A percentile compares a stretch with the other conserved stretches of the same genome.
phyloP scores from a whole-genome alignment of 2,888 invertebrate species.

The Amphiduros pacificus region DNA sequence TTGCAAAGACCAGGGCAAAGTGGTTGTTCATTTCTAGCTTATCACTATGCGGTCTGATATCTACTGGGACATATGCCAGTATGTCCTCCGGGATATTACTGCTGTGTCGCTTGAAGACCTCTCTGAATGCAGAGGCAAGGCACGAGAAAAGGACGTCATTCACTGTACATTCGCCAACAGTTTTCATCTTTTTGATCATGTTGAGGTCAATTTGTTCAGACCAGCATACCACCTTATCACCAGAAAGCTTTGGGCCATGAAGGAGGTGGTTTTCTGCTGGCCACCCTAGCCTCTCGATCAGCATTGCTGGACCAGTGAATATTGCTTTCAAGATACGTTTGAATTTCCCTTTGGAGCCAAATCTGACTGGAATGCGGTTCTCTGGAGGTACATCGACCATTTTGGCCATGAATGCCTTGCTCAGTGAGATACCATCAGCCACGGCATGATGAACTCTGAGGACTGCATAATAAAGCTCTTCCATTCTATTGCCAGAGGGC shows the following conservation, averaged over 20 bases:
- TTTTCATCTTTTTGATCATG: slow-evolving; percentile 30
- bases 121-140: slow-evolving; percentile 23
- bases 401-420: slow-evolving; percentile 17
- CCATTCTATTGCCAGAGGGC: neutral
- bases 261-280: slow-evolving; percentile 19
- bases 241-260: slow-evolving; percentile 26
- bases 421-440: slow-evolving; percentile 29
- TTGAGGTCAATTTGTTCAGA: slow-evolving; percentile 24
- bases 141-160: slow-evolving; percentile 33
- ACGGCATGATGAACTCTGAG: slow-evolving; percentile 17
- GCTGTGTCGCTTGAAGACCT: slow-evolving; percentile 18
- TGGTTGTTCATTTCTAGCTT: slow-evolving; percentile 28
- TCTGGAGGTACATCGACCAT: slow-evolving; percentile 23
- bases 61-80: slow-evolving; percentile 29
- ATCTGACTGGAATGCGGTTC: slow-evolving; percentile 4
- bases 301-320: slow-evolving; percentile 19
- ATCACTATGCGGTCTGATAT: slow-evolving; percentile 20
- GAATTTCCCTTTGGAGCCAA: slow-evolving; percentile 13
- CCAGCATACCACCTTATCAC: slow-evolving; percentile 25
- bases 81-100: slow-evolving; percentile 16
- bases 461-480: neutral
- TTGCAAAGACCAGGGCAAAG: slow-evolving; percentile 28
- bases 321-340: slow-evolving; percentile 14
- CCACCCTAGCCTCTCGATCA: slow-evolving; percentile 19
- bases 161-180: slow-evolving; percentile 26